Conservation (phyloP, 2,888 invertebrate species). For the Troglohyphantes excavatus region DNA sequence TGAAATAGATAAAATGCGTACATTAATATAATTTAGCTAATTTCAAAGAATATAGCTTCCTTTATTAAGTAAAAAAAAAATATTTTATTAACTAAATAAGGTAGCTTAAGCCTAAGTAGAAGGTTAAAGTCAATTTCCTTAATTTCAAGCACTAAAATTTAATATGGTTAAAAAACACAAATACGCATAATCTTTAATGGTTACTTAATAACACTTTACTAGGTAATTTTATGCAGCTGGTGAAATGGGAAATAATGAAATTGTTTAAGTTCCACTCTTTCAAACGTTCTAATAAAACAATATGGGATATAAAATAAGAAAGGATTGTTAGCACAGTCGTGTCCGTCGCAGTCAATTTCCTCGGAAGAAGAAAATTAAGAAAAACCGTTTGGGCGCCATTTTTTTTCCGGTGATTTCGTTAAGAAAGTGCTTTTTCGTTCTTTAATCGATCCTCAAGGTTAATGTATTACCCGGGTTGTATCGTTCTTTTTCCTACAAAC, state of each 20-base stretch:
- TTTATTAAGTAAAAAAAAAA: background rate
- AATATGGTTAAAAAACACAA: background rate
- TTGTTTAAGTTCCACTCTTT: too few species aligned
- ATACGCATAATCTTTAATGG: background rate
- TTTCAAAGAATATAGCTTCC: too few species aligned
- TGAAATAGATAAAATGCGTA: too few species aligned
- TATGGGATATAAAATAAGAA: background rate
- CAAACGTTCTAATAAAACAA: background rate
- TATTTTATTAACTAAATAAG: too few species aligned
- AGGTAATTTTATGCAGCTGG: background rate
- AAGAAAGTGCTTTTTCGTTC: constrained; percentile 13
- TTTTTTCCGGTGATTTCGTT: background rate
- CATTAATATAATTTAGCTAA: too few species aligned
- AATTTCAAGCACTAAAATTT: background rate
- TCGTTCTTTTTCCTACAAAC: constrained; percentile 3
- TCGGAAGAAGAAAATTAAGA: background rate
- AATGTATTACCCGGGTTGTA: background rate
- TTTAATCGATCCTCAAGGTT: background rate
- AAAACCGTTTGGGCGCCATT: background rate
- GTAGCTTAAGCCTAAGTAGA: background rate
- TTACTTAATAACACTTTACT: background rate
- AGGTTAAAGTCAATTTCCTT: background rate
- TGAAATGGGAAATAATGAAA: background rate
- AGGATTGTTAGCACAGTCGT: background rate
- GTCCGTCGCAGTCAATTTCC: background rate